phyloP scores from a whole-genome alignment of 2,888 invertebrate genomes.

The Sipunculus nudus region DNA sequence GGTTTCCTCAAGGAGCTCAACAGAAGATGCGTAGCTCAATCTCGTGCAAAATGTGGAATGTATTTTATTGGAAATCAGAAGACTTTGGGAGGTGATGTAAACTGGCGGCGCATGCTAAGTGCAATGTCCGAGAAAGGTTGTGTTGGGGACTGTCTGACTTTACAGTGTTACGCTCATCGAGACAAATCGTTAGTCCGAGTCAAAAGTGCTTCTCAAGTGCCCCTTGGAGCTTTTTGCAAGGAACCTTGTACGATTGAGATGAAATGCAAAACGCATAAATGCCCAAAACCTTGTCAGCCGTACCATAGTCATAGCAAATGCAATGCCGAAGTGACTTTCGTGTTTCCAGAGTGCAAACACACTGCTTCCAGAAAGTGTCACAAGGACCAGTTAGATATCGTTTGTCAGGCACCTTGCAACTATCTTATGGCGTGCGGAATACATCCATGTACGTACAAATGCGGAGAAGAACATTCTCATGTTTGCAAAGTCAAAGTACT shows the following conservation, averaged over 20 bases:
- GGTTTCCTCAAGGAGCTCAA: conserved; percentile 59
- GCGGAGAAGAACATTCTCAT: conserved; percentile 1
- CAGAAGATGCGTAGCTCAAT: conserved; percentile 58
- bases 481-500: conserved; percentile 4
- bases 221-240: conserved; percentile 14
- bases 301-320: neutral
- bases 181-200: neutral
- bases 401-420: too few relatives aligned
- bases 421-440: too few relatives aligned
- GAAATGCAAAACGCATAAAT: conserved; percentile 20
- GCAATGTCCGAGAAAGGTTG: neutral
- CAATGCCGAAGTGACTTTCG: too few relatives aligned
- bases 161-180: conserved; percentile 19
- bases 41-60: conserved; percentile 33
- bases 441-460: conserved; percentile 2
- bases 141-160: neutral
- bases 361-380: too few relatives aligned
- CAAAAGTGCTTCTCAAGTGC: conserved; percentile 9
- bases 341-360: too few relatives aligned
- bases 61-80: conserved; percentile 28
- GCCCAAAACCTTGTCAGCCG: conserved; percentile 19
- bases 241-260: conserved; percentile 6
- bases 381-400: too few relatives aligned
- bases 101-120: conserved; percentile 13
- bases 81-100: conserved; percentile 4